Evolutionary conservation across 2,888 invertebrate species (phyloP).

Genomic region (Drosophila leonis): DNA sequence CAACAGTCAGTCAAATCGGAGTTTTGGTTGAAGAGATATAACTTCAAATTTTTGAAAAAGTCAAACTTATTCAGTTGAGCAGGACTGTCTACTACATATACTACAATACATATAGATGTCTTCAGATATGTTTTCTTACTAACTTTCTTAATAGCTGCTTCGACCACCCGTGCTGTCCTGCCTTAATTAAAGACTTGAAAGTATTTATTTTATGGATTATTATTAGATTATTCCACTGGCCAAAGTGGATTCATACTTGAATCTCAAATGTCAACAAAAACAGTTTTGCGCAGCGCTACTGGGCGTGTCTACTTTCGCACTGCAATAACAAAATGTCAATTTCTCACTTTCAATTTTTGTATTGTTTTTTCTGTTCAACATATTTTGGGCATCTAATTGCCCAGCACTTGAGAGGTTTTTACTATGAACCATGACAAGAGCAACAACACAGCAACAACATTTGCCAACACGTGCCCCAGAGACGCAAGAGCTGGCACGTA

Average conservation of each 20-base stretch:
- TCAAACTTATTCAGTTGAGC: too few relatives aligned
- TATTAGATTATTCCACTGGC: constrained; percentile 5
- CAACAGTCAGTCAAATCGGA: too few relatives aligned
- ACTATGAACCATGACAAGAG: constrained; percentile 43
- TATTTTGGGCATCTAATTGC: constrained; percentile 59
- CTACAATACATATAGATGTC: not conserved
- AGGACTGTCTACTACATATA: not conserved
- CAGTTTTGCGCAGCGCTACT: constrained; percentile 36
- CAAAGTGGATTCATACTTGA: not conserved
- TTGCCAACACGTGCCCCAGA: constrained; percentile 63
- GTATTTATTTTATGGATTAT: constrained; percentile 11
- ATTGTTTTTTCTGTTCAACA: constrained; percentile 7
- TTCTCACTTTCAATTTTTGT: constrained; percentile 4
- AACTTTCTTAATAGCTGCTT: not conserved
- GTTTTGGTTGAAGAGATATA: too few relatives aligned
- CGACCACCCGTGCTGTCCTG: constrained; percentile 1
- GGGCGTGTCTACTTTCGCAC: constrained; percentile 38
- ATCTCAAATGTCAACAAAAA: constrained; percentile 46
- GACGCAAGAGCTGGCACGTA: constrained; percentile 47
- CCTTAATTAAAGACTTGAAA: constrained; percentile 11
- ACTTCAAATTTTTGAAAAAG: too few relatives aligned
- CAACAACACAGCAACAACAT: constrained; percentile 29
- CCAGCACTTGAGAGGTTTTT: constrained; percentile 59
- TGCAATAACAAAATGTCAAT: constrained; percentile 38
- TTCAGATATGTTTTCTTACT: too few relatives aligned